Percentiles rank a stretch among this genome's conserved stretches.
Evolutionary conservation across 2,797 vertebrate species (phyloP).

Genomic region (Falco peregrinus): DNA sequence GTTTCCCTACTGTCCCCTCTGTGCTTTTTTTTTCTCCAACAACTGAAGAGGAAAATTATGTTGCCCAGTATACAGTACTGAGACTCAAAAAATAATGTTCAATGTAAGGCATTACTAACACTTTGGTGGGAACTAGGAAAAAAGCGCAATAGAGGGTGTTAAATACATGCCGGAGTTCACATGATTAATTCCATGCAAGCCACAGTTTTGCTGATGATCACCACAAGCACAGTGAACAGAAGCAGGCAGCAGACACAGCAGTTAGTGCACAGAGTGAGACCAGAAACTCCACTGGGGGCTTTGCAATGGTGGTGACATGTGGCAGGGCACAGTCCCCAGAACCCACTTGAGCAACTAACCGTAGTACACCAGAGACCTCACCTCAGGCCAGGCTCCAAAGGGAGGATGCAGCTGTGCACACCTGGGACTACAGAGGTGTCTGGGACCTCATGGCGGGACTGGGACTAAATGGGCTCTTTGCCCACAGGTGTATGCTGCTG

Average conservation of each 20-base stretch:
- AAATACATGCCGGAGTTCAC: neutral
- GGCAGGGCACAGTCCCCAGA: neutral
- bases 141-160: neutral
- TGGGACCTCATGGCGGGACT: neutral
- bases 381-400: neutral
- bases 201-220: neutral
- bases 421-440: neutral
- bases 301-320: neutral
- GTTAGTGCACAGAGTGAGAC: neutral
- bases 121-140: neutral
- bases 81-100: neutral
- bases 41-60: neutral
- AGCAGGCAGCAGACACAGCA: neutral
- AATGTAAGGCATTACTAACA: neutral
- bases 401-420: neutral
- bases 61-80: neutral
- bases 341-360: neutral
- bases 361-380: neutral
- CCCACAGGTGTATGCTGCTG: rapidly evolving
- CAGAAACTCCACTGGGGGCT: neutral
- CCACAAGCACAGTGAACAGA: neutral
- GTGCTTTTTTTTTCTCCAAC: neutral
- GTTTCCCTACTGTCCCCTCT: neutral
- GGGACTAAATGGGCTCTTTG: neutral
- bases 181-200: neutral